Conservation (phyloP, 2,888 invertebrate species). For the Pyrocoelia pectoralis region DNA sequence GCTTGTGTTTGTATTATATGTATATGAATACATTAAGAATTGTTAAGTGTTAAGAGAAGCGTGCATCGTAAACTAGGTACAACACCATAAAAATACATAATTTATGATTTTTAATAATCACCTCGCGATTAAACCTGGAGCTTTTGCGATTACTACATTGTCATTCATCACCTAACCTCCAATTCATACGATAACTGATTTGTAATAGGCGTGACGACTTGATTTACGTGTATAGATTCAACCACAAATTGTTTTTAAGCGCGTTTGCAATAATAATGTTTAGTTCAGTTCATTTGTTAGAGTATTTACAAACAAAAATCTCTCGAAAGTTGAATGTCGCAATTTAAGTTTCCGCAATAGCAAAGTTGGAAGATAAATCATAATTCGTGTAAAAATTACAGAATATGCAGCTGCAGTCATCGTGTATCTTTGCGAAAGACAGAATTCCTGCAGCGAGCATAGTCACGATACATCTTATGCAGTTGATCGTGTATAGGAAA, state of each 20-base stretch:
- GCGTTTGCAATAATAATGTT: too few relatives aligned
- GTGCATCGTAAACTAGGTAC: neutral
- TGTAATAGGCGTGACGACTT: neutral
- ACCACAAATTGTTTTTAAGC: neutral
- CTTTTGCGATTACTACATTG: neutral
- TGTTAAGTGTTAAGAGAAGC: slow-evolving; percentile 21
- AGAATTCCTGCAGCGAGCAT: slow-evolving; percentile 26
- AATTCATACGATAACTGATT: neutral
- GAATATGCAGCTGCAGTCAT: slow-evolving; percentile 15
- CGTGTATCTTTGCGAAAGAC: slow-evolving; percentile 18
- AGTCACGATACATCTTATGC: slow-evolving; percentile 28
- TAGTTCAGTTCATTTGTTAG: too few relatives aligned
- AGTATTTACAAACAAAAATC: too few relatives aligned
- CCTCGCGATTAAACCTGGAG: neutral
- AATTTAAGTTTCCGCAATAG: too few relatives aligned
- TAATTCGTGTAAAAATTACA: slow-evolving; percentile 14
- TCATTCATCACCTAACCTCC: neutral
- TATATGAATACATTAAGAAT: slow-evolving; percentile 23
- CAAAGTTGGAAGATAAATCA: slow-evolving; percentile 3
- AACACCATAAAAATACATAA: neutral
- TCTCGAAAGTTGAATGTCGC: too few relatives aligned
- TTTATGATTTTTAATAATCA: slow-evolving; percentile 3
- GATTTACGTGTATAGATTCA: neutral
- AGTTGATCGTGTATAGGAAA: neutral
- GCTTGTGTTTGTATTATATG: slow-evolving; percentile 18